Percentiles rank a stretch among this genome's conserved stretches.
phyloP scores from a whole-genome alignment of 2,888 invertebrate genomes.

The Phaedon cochleariae region DNA sequence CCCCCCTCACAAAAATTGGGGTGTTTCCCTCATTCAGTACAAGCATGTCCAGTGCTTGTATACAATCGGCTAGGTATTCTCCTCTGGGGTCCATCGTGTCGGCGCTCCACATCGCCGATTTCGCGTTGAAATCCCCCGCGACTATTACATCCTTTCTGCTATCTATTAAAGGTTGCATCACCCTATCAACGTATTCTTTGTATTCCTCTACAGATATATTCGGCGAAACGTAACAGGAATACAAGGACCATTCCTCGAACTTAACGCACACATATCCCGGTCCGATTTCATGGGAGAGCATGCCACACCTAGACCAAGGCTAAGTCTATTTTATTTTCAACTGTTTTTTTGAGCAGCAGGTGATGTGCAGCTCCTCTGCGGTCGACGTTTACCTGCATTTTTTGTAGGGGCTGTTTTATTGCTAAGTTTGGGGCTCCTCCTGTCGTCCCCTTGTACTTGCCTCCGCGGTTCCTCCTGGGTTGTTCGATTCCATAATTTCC shows the following conservation, averaged over 20 bases:
- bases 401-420: no score
- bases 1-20: conserved; percentile 5
- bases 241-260: background rate
- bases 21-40: background rate
- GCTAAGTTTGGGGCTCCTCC: no score
- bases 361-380: no score
- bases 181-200: background rate
- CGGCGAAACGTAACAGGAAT: conserved; percentile 13
- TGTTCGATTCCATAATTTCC: no score
- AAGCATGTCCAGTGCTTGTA: background rate
- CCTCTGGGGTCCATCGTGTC: conserved; percentile 2
- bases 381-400: no score
- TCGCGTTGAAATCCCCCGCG: conserved; percentile 22
- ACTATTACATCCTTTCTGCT: no score
- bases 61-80: conserved; percentile 9
- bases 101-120: conserved; percentile 21
- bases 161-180: conserved; percentile 9
- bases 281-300: background rate
- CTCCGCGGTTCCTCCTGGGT: no score
- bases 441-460: no score
- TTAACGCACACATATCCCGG: background rate
- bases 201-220: background rate
- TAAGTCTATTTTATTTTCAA: no score
- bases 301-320: background rate
- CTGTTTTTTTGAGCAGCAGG: background rate